Evolutionary conservation across 2,888 invertebrate genomes (phyloP).

Genomic region (Plusia festucae): DNA sequence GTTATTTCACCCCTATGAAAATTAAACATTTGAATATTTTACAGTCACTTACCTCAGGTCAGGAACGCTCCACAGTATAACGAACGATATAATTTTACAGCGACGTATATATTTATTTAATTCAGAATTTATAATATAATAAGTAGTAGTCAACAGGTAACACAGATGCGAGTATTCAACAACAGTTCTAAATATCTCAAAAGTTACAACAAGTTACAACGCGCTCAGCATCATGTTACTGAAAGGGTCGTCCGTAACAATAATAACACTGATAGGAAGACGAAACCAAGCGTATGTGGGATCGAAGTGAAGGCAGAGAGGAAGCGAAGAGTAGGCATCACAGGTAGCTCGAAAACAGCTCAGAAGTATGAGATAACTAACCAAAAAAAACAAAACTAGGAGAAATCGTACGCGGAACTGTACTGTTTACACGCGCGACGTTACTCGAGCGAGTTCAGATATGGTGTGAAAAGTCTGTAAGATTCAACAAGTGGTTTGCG

Average conservation of each 20-base stretch:
- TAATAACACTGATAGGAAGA: conserved; percentile 82
- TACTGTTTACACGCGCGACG: conserved; percentile 72
- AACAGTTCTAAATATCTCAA: conserved; percentile 86
- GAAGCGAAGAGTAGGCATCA: conserved; percentile 83
- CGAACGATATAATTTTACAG: conserved; percentile 70
- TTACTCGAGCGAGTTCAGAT: conserved; percentile 70
- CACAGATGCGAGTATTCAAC: conserved; percentile 86
- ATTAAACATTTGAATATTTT: conserved; percentile 29
- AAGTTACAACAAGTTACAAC: conserved; percentile 84
- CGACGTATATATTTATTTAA: conserved; percentile 75
- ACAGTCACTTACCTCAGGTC: conserved; percentile 68
- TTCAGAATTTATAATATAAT: conserved; percentile 78
- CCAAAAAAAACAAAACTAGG: conserved; percentile 48
- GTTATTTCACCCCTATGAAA: conserved; percentile 35
- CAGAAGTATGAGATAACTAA: conserved; percentile 50
- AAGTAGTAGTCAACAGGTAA: conserved; percentile 87
- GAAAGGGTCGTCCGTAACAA: conserved; percentile 78
- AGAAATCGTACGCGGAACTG: conserved; percentile 57
- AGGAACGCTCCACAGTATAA: conserved; percentile 63
- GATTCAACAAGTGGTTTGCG: conserved; percentile 87
- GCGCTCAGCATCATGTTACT: conserved; percentile 71
- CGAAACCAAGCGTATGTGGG: conserved; percentile 74
- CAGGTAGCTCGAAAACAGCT: conserved; percentile 68
- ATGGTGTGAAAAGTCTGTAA: conserved; percentile 72
- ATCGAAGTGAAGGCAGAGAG: conserved; percentile 73